Conservation (phyloP, 2,888 invertebrate species). For the Perizoma affinitatum region DNA sequence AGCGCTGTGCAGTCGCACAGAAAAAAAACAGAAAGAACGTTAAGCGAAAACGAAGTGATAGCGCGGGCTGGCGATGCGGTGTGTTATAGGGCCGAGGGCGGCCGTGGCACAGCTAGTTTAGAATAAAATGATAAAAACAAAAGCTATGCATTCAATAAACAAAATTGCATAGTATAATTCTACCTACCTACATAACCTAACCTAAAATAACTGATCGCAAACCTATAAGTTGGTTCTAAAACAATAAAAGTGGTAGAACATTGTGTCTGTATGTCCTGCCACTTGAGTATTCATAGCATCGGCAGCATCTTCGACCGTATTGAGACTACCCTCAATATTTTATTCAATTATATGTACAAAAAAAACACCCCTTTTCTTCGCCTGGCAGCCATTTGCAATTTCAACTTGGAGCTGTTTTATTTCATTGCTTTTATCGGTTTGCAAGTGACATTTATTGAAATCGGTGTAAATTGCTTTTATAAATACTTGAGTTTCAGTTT, state of each 20-base stretch:
- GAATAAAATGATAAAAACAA: no score
- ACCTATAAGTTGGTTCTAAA: no score
- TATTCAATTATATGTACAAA: conserved; percentile 71
- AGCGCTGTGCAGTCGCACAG: no score
- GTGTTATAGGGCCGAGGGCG: no score
- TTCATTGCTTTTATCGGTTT: conserved; percentile 21
- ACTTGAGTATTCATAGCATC: conserved; percentile 47
- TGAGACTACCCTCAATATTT: conserved; percentile 59
- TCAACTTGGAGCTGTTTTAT: conserved; percentile 29
- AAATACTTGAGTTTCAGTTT: conserved; percentile 1
- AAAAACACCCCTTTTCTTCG: conserved; percentile 51
- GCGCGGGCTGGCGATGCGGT: no score
- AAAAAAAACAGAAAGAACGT: no score
- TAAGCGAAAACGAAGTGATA: no score
- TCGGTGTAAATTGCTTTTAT: conserved; percentile 7
- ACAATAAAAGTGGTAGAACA: conserved; percentile 5
- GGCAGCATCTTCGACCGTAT: conserved; percentile 17
- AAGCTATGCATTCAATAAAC: no score
- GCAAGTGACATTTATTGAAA: conserved; percentile 31
- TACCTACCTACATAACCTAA: no score
- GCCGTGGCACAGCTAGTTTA: no score
- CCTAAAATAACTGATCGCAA: no score
- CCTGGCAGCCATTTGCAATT: conserved; percentile 35
- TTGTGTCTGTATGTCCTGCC: conserved; percentile 21
- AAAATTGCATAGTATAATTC: no score